Base-by-base conservation (phyloP, 2,888 invertebrate species). In the Mythimna ferrago region DNA sequence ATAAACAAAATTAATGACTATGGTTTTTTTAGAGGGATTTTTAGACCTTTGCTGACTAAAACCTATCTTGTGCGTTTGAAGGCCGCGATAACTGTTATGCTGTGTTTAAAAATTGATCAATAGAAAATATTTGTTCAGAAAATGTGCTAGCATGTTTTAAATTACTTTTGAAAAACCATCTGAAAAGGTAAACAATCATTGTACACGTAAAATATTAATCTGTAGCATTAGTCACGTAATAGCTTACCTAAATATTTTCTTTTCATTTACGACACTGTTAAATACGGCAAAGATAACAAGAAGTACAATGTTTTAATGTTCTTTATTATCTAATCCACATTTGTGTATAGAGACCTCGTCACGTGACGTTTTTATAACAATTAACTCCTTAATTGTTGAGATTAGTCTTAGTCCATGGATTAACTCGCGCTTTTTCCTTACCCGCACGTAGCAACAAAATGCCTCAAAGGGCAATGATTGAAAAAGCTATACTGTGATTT, bases 221-320 rank as follows among this genome's bases (percentile, higher is more conserved):
- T 61, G 68, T 66, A 63, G 71, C 63, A 64, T 35, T 76, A 78
- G 58, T 51, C 7, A 81, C 73, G 65, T 79, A 77, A 76, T 71
- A 71, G 73, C 82, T 66, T 86, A 62, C 80, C 38, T 77, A 84
- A 83, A 85, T 77, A 81, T 86, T 81, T 83, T 84, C 71, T 71
- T 78, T 78, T 48, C 26, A 58, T 80, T 78, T 80, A 86, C 56
- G 66, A 64, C 70, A 16, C 14, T 66, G 54, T 73, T 83, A 82
- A 83, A 78, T 69, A 73, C 64, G 61, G 61, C 66, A 77, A 70
- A 81, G 86, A 84, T 86, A 85, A 83, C 76, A 83, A 76, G 73
- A 56, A 81, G 80, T 76, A 26, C 58, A 41, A 54, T 81, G 82
- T 82, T 83, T 72, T 79, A 67, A 79, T 71, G 64, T 66, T 79